phyloP scores from a whole-genome alignment of 2,797 vertebrate genomes.

The Lagocephalus sceleratus region DNA sequence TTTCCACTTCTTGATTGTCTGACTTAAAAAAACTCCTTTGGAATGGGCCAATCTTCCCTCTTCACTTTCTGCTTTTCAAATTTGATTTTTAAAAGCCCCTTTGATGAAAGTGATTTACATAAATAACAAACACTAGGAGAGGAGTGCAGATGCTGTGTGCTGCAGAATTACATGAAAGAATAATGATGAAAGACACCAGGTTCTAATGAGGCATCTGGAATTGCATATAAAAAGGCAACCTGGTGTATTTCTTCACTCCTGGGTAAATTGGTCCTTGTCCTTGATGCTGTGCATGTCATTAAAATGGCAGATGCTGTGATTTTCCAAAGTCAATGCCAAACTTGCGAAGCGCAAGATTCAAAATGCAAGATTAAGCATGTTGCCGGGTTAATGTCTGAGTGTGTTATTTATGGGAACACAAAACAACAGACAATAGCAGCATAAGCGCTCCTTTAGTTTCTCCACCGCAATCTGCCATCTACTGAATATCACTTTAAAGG shows the following conservation, averaged over 20 bases:
- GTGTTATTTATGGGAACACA: constrained; percentile 51
- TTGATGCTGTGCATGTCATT: constrained; percentile 40
- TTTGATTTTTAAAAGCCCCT: constrained; percentile 8
- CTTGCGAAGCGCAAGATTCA: too few relatives aligned
- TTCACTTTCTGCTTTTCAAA: constrained; percentile 46
- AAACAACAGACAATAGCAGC: constrained; percentile 37
- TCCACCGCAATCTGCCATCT: constrained; percentile 50
- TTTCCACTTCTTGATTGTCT: constrained; percentile 35
- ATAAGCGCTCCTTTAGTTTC: constrained; percentile 19
- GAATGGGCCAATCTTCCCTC: constrained; percentile 19
- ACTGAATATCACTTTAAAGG: constrained; percentile 73
- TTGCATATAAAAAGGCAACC: constrained; percentile 63
- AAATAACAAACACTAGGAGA: constrained; percentile 65
- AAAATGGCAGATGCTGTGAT: constrained; percentile 32
- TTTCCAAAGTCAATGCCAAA: constrained; percentile 25
- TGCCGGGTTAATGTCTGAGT: constrained; percentile 13
- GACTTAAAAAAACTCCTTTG: constrained; percentile 25
- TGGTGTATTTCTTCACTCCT: constrained; percentile 55
- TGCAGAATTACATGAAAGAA: constrained; percentile 70
- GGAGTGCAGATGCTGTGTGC: constrained; percentile 63
- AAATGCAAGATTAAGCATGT: constrained; percentile 1
- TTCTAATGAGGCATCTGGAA: constrained; percentile 76
- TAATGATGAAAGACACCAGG: constrained; percentile 71
- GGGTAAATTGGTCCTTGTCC: constrained; percentile 51
- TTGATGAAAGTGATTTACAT: constrained; percentile 70